phyloP scores from a whole-genome alignment of 2,113 vertebrate genomes.

The Oceanodroma tethys region DNA sequence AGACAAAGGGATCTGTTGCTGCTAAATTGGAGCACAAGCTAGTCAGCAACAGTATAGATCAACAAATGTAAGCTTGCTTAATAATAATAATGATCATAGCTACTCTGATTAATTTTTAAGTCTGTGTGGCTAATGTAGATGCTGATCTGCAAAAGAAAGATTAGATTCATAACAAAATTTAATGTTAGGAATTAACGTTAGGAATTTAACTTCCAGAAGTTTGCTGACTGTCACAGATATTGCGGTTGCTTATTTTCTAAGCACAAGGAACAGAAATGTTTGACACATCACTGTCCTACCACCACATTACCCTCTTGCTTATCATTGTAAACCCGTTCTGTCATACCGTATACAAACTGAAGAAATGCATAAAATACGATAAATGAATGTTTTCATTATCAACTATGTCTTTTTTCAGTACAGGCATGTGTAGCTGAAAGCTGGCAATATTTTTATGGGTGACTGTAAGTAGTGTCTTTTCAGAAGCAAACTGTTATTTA shows the following conservation, averaged over 20 bases:
- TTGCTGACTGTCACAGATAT: background rate
- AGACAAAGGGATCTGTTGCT: conserved; percentile 54
- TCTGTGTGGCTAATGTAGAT: background rate
- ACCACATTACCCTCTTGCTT: background rate
- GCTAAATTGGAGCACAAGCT: conserved; percentile 23
- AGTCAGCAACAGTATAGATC: background rate
- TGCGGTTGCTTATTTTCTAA: background rate
- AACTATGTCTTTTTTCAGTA: background rate
- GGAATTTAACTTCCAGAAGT: background rate
- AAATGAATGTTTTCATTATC: background rate
- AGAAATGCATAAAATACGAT: background rate
- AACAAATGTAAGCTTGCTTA: conserved; percentile 1
- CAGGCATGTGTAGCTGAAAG: background rate
- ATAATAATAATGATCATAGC: background rate
- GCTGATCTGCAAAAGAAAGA: background rate
- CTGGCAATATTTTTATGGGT: background rate
- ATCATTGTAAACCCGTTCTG: background rate
- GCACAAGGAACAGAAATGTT: background rate
- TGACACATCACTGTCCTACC: background rate
- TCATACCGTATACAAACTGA: background rate
- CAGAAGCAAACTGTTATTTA: background rate
- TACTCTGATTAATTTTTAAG: background rate
- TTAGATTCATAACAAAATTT: background rate
- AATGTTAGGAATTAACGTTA: background rate
- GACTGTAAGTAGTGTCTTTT: background rate